These are phyloP conservation scores for Micrastur ruficollis DNA, from an alignment of 2,797 vertebrate genomes.

Conservation along the genomic window DNA sequence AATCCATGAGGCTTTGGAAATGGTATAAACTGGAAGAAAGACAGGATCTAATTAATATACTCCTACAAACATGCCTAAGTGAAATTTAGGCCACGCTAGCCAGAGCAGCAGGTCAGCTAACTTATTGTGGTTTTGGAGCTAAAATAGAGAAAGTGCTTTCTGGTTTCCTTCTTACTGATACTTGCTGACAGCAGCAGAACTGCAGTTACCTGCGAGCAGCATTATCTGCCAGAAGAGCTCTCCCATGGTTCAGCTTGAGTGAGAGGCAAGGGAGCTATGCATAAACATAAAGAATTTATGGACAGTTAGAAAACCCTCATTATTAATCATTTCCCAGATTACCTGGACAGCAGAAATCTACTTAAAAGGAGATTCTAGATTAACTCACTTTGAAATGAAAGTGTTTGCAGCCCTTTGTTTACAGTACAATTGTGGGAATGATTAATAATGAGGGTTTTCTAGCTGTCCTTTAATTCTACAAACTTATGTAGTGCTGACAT, in stretches of 20 bases:
- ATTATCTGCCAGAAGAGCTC: background rate
- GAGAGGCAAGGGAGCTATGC: background rate
- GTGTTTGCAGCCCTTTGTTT: background rate
- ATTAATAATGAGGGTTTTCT: no score
- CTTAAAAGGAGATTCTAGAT: background rate
- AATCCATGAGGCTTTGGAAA: background rate
- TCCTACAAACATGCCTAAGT: background rate
- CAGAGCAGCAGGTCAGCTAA: background rate
- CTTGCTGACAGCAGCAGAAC: background rate
- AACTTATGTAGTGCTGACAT: background rate
- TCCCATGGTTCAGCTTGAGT: background rate
- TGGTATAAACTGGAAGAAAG: background rate
- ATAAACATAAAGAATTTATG: background rate
- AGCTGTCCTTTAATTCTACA: background rate
- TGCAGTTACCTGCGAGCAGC: background rate
- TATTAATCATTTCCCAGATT: background rate
- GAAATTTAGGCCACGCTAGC: background rate
- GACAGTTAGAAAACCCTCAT: background rate
- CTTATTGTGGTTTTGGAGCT: background rate
- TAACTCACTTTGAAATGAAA: background rate
- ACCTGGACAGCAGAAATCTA: background rate
- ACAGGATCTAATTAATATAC: background rate
- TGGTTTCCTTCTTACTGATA: background rate
- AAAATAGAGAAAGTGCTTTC: background rate
- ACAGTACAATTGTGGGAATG: background rate